These are phyloP conservation scores for Athalia circularis DNA, from an alignment of 2,888 invertebrate species.

Conservation along the genomic window DNA sequence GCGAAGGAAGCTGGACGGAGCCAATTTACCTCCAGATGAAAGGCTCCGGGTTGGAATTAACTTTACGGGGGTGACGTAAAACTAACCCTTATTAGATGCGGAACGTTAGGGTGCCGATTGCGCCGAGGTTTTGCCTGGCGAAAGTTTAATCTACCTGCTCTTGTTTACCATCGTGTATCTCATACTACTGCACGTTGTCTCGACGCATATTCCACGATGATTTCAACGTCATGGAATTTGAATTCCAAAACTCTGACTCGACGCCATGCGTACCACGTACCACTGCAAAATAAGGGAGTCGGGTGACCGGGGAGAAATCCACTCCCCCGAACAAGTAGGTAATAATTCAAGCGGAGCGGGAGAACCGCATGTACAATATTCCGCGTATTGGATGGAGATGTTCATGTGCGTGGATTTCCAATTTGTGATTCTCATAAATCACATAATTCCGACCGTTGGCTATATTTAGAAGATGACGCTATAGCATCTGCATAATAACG, in stretches of 20 bases:
- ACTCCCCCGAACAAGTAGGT: no score
- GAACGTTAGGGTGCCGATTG: constrained; percentile 13
- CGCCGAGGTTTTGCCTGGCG: constrained; percentile 25
- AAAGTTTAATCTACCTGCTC: constrained; percentile 34
- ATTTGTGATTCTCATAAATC: constrained; percentile 21
- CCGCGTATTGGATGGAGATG: neutral
- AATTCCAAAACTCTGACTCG: neutral
- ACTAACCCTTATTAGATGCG: constrained; percentile 54
- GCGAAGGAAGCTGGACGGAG: constrained; percentile 39
- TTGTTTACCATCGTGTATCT: constrained; percentile 17
- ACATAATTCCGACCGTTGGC: constrained; percentile 16
- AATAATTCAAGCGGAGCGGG: no score
- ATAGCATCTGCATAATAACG: constrained; percentile 36
- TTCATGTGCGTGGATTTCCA: constrained; percentile 13
- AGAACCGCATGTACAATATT: no score
- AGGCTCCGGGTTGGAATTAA: constrained; percentile 54
- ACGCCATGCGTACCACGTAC: neutral
- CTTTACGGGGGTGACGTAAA: constrained; percentile 58
- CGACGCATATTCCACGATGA: constrained; percentile 3
- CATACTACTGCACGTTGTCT: neutral
- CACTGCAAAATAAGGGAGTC: neutral
- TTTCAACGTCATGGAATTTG: neutral
- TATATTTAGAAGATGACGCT: constrained; percentile 42
- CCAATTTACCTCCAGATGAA: constrained; percentile 50
- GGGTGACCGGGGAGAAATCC: neutral